Base-by-base conservation (phyloP, 2,888 invertebrate genomes). In the Litoditis marina region DNA sequence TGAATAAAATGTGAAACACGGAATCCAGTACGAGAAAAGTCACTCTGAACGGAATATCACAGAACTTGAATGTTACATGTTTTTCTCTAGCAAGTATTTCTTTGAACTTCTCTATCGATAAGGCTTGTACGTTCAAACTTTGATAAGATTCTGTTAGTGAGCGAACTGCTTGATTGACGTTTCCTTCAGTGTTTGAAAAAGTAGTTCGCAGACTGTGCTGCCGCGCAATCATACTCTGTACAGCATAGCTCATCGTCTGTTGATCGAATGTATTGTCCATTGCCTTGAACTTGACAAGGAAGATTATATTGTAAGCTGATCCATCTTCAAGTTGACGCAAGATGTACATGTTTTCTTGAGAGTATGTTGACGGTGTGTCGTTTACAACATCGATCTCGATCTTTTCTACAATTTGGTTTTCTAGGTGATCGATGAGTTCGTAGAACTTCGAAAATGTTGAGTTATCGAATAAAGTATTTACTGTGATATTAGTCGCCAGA, bases 341-440 rank as follows among this genome's bases (percentile, higher is more conserved):
- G 28, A 79, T 57, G 46, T 68, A 76, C 79, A 80, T 80, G 61
- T 78, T 74, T 34, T 72, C 77, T 63, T 80, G 80, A 8, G 77
- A 50, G 56, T 65, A 67, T 7, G 74, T 73, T n/a, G 80, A 49
- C 8, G 69, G 76, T 28, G 70, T 42, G 13, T 31, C 13, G 1
- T 22, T 8, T 13, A 39, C 51, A 28, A 51, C 57, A 31, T n/a
- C n/a, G n/a, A n/a, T n/a, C n/a, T n/a, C n/a, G n/a, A n/a, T n/a
- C n/a, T n/a, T n/a, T n/a, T 52, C 52, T 1, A 28, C 19, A 56
- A 28, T 36, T 36, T 36, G 11, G 39, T 16, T n/a, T 36, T 36
- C 39, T 36, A 16, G 39, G n/a, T 36, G n/a, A n/a, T n/a, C n/a
- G n/a, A n/a, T n/a, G n/a, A n/a, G n/a, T n/a, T 46, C 28, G 30